A percentile compares a stretch with the other conserved stretches of the same genome.
These are phyloP conservation scores for Bilobella aurantiaca DNA, from an alignment of 1,140 invertebrate species.

Conservation along the genomic window DNA sequence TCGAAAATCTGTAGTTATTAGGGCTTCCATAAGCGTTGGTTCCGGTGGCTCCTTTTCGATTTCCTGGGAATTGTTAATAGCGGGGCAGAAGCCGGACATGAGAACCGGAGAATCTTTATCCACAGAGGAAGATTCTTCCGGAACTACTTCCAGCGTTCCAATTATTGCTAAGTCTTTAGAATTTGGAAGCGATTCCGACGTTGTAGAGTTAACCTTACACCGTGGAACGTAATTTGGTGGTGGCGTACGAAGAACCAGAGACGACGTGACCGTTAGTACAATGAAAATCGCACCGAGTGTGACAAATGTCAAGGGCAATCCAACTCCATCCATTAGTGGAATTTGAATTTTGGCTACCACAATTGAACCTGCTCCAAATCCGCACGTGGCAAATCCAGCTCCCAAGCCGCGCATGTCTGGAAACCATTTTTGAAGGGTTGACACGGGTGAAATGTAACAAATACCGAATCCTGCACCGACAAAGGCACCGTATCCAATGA, in stretches of 20 bases:
- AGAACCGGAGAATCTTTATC: no score
- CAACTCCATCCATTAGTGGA: conserved; percentile 15
- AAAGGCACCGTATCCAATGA: conserved; percentile 26
- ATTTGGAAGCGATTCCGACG: no score
- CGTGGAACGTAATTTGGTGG: conserved; percentile 15
- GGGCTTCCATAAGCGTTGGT: conserved; percentile 23
- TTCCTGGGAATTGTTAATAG: no score
- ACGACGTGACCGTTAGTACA: conserved; percentile 5
- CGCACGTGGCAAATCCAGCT: conserved; percentile 28
- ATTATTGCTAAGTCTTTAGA: no score
- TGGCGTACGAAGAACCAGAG: conserved; percentile 19
- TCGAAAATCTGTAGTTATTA: conserved; percentile 19
- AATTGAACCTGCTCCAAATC: conserved; percentile 30
- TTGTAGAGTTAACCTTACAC: no score
- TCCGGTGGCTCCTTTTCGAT: no score
- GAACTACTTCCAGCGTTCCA: no score
- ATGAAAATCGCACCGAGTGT: conserved; percentile 22
- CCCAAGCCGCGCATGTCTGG: conserved; percentile 28
- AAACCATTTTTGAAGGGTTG: conserved; percentile 32
- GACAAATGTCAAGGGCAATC: conserved; percentile 27
- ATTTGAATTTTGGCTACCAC: conserved; percentile 24
- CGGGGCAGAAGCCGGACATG: no score
- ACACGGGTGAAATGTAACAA: conserved; percentile 29
- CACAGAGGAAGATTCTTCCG: no score
- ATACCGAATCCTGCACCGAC: conserved; percentile 24